Percentiles rank a stretch among this genome's conserved stretches.
These are phyloP conservation scores for Gymnoscopelus microlampas DNA, from an alignment of 2,797 vertebrate species.

Conservation along the genomic window DNA sequence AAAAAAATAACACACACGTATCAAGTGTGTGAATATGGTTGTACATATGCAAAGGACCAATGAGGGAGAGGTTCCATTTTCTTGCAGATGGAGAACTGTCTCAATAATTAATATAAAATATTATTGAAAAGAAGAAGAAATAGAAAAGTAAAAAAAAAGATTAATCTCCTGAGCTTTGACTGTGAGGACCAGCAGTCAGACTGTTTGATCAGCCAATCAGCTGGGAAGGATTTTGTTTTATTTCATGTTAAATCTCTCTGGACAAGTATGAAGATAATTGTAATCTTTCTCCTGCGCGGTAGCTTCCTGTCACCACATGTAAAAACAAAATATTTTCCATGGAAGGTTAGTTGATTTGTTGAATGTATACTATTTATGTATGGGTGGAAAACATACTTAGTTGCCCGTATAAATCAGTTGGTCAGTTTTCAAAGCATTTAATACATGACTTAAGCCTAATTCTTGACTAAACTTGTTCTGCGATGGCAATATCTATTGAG, in stretches of 20 bases:
- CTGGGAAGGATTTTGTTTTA: slow-evolving; percentile 22
- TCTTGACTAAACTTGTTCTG: not conserved
- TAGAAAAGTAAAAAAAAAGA: not conserved
- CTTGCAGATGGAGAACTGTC: not conserved
- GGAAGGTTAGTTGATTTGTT: slow-evolving; percentile 16
- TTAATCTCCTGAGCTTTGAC: slow-evolving; percentile 20
- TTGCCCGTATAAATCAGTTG: not conserved
- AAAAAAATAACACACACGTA: slow-evolving; percentile 1
- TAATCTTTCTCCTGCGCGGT: not conserved
- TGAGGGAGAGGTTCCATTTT: slow-evolving; percentile 16
- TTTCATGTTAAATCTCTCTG: not conserved
- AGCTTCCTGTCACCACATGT: slow-evolving; percentile 10
- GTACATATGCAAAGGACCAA: slow-evolving; percentile 64
- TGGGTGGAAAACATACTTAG: slow-evolving; percentile 14
- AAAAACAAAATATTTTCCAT: not conserved
- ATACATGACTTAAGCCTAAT: not conserved
- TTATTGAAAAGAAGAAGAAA: slow-evolving; percentile 1
- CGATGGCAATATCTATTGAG: not conserved
- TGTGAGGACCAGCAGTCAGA: slow-evolving; percentile 40
- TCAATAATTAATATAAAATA: slow-evolving; percentile 16
- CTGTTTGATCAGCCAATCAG: slow-evolving; percentile 31
- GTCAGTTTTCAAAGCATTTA: not conserved
- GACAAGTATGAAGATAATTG: slow-evolving; percentile 18
- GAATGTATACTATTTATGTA: slow-evolving; percentile 55
- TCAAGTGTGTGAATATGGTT: slow-evolving; percentile 40